Base-by-base conservation (phyloP, 2,888 invertebrate genomes). In the Kuschelorhynchus macadamiae region DNA sequence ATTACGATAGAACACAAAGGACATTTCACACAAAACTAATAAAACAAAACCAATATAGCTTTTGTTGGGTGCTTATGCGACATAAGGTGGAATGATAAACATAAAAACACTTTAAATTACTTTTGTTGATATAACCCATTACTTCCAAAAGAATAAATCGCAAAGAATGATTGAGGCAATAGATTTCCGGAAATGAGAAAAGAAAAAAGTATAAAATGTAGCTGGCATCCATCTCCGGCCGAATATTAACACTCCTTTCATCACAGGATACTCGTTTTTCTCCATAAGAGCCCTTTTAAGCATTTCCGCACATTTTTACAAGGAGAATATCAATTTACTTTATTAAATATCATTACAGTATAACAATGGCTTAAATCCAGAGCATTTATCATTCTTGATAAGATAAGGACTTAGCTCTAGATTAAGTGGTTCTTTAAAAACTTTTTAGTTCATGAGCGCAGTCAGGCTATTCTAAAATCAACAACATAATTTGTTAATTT, bases 291-390 rank as follows among this genome's bases (percentile, higher is more conserved):
- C 60, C 42, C 71, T 71, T 72, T 71, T 68, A 49, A 73, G 67
- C 74, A 71, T 71, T 75, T 74, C 74, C 73, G 74, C 75, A 72
- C 75, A 76, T 76, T 76, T 75, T 76, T 75, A 75, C 74, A 73
- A 74, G 72, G 67, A 74, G 73, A 77, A 76, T 77, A 78, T 77
- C 77, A 78, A 78, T 78, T 78, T 77, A 71, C 76, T 78, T 78
- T 77, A 78, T 78, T 77, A 77, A 77, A 78, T 77, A 75, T 76
- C 77, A 77, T 78, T 77, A 78, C 64, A 32, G 44, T 74, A 69
- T 71, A 75, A 78, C 76, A 78, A 78, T 75, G 71, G 74, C 72
- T 70, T 67, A 76, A 75, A 75, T 76, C 71, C 70, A 52, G 59
- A 17, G 62, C 75, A 77, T 78, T 75, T 72, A 75, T 78, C 78